A percentile compares a stretch with the other conserved stretches of the same genome.
Conservation (phyloP, 2,113 vertebrate species). For the Melanerpes formicivorus region DNA sequence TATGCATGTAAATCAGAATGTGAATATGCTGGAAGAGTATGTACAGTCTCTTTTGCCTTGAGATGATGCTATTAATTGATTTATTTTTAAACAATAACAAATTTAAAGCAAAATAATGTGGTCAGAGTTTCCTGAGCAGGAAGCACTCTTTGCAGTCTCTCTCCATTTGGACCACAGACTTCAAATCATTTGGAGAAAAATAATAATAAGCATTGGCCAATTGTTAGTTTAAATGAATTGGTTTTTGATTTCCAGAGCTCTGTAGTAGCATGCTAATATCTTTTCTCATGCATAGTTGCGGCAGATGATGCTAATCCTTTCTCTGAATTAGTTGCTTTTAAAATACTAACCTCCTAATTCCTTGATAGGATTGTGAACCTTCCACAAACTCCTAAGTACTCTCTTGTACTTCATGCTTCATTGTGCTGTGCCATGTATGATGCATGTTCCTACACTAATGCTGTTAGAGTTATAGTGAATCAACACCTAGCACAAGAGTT, state of each 20-base stretch:
- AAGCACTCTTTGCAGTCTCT: background rate
- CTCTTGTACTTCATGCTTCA: background rate
- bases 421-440: background rate
- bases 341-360: constrained; percentile 63
- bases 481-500: background rate
- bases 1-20: constrained; percentile 40
- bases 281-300: constrained; percentile 7
- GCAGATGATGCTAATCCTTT: constrained; percentile 28
- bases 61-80: constrained; percentile 27
- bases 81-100: constrained; percentile 17
- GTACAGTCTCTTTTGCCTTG: constrained; percentile 6
- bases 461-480: background rate
- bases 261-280: constrained; percentile 47
- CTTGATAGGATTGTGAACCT: constrained; percentile 28
- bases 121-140: background rate
- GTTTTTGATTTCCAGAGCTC: constrained; percentile 67
- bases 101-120: background rate
- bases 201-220: constrained; percentile 4
- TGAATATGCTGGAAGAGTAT: background rate
- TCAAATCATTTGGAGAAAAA: constrained; percentile 14
- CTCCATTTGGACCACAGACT: constrained; percentile 14
- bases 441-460: background rate
- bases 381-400: background rate
- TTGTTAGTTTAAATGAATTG: constrained; percentile 75
- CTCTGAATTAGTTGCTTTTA: constrained; percentile 20